A percentile compares a stretch with the other conserved stretches of the same genome.
Conservation (phyloP, 2,113 vertebrate species). For the Hepsetus odoe region DNA sequence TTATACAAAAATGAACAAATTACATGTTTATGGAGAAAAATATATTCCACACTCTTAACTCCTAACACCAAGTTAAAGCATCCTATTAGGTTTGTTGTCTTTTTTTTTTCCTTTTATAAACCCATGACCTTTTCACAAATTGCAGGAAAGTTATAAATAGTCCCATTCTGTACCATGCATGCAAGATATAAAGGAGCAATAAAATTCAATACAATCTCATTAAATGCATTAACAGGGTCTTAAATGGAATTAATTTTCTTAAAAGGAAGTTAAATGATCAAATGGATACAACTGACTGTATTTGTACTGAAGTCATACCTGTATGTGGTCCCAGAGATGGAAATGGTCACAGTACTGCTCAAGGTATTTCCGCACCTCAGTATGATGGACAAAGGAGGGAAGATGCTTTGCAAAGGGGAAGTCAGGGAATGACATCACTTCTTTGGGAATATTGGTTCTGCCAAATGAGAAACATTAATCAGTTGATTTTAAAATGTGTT, state of each 20-base stretch:
- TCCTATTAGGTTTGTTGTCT: too few relatives aligned
- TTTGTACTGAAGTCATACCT: slow-evolving; percentile 60
- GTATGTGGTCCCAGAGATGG: slow-evolving; percentile 68
- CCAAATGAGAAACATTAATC: not conserved
- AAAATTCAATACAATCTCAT: not conserved
- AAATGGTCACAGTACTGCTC: slow-evolving; percentile 72
- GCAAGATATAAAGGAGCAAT: not conserved
- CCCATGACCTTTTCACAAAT: not conserved
- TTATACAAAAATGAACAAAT: not conserved
- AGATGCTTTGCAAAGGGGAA: slow-evolving; percentile 76
- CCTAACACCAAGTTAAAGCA: too few relatives aligned
- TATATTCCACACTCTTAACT: not conserved
- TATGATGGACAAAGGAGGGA: slow-evolving; percentile 77
- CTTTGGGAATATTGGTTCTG: slow-evolving; percentile 85
- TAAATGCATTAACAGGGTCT: not conserved
- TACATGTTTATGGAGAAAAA: not conserved
- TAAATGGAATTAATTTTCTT: not conserved
- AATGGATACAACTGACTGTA: not conserved
- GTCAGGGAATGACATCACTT: slow-evolving; percentile 84
- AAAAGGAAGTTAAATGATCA: not conserved
- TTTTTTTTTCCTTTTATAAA: too few relatives aligned
- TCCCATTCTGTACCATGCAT: not conserved
- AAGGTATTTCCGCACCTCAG: slow-evolving; percentile 76
- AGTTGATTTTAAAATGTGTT: not conserved
- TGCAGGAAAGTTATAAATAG: slow-evolving; percentile 8